These are phyloP conservation scores for Anguilla marmorata DNA, from an alignment of 2,797 vertebrate species.

Conservation along the genomic window DNA sequence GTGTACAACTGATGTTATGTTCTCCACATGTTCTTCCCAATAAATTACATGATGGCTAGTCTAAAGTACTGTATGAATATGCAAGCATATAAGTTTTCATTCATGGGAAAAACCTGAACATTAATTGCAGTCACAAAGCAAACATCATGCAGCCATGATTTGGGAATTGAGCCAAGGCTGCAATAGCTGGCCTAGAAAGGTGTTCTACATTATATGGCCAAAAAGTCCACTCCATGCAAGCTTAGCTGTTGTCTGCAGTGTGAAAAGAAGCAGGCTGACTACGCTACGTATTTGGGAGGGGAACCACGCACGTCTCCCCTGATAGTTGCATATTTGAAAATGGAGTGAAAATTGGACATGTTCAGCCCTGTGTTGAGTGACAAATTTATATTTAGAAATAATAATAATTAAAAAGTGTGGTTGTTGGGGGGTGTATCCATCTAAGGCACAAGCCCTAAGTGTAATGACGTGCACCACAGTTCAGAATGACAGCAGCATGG, in stretches of 20 bases:
- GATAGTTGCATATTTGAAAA: no score
- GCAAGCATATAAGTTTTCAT: not conserved
- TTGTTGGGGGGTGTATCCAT: not conserved
- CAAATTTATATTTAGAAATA: no score
- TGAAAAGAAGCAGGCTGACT: no score
- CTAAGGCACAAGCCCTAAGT: not conserved
- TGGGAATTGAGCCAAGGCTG: not conserved
- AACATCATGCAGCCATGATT: not conserved
- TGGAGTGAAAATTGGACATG: no score
- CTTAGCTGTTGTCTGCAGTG: no score
- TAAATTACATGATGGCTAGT: not conserved
- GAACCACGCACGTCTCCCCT: no score
- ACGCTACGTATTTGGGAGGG: no score
- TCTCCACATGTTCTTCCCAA: not conserved
- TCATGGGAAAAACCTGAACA: not conserved
- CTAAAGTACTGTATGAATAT: not conserved
- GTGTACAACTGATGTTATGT: not conserved
- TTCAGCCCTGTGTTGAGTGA: no score
- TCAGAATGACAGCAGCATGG: not conserved
- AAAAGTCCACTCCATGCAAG: no score
- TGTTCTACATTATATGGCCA: conserved; percentile 1
- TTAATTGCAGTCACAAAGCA: not conserved
- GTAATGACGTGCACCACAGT: not conserved
- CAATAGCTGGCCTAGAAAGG: not conserved
- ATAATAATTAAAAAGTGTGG: not conserved